Evolutionary conservation across 2,797 vertebrate species (phyloP).

Genomic region (Pristis pectinata): DNA sequence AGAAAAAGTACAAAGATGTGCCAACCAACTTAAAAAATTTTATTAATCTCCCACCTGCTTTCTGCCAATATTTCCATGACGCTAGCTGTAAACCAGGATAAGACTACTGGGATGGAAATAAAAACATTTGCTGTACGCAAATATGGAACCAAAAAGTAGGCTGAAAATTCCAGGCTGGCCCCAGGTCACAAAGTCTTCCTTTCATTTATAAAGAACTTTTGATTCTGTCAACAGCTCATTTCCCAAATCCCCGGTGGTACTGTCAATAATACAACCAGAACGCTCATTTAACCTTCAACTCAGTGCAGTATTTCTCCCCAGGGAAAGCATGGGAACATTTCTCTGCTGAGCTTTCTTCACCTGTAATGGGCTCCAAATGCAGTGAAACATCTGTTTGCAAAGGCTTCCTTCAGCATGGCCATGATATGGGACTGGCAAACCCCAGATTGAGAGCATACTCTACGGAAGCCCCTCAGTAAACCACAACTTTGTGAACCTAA

Average conservation of each 20-base stretch:
- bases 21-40: not conserved
- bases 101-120: not conserved
- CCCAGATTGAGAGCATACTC: not conserved
- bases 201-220: conserved; percentile 21
- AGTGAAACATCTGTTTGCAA: not conserved
- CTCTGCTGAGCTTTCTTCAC: not conserved
- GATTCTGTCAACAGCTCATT: not conserved
- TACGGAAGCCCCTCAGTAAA: not conserved
- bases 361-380: not conserved
- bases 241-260: not conserved
- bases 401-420: not conserved
- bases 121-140: not conserved
- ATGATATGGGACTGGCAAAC: not conserved
- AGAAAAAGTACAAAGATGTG: not conserved
- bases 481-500: not conserved
- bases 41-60: not conserved
- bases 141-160: not conserved
- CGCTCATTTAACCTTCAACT: not conserved
- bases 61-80: not conserved
- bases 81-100: not conserved
- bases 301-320: not conserved
- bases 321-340: conserved; percentile 12
- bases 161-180: not conserved
- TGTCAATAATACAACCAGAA: not conserved
- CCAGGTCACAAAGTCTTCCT: not conserved